These are phyloP conservation scores for Junco hyemalis DNA, from an alignment of 2,113 vertebrate genomes.

Conservation along the genomic window DNA sequence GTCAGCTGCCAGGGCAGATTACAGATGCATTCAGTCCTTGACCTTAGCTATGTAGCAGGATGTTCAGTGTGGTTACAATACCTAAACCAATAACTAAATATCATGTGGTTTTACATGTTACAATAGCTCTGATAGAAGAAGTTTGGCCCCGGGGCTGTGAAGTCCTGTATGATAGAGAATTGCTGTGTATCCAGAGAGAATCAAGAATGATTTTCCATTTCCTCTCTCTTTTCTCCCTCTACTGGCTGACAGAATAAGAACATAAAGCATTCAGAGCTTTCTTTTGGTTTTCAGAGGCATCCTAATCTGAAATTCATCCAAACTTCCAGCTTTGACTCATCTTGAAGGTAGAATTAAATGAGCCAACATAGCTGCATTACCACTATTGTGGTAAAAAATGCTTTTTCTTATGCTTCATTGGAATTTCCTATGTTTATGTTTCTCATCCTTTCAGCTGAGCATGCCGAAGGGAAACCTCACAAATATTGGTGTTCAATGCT, in stretches of 20 bases:
- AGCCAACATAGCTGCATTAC: background rate
- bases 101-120: background rate
- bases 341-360: background rate
- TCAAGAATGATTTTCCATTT: background rate
- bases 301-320: background rate
- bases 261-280: background rate
- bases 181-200: background rate
- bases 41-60: background rate
- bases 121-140: background rate
- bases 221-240: constrained; percentile 46
- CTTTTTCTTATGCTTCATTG: background rate
- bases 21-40: background rate
- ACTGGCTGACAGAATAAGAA: background rate
- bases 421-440: background rate
- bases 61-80: background rate
- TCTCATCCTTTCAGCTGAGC: background rate
- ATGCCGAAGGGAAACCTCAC: background rate
- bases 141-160: background rate
- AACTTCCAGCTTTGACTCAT: background rate
- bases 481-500: background rate
- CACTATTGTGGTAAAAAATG: background rate
- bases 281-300: background rate
- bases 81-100: background rate
- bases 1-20: background rate
- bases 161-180: background rate